Percentiles rank a stretch among this genome's conserved stretches.
Evolutionary conservation across 1,140 invertebrate species (phyloP).

Genomic region (Meteorus sp.): DNA sequence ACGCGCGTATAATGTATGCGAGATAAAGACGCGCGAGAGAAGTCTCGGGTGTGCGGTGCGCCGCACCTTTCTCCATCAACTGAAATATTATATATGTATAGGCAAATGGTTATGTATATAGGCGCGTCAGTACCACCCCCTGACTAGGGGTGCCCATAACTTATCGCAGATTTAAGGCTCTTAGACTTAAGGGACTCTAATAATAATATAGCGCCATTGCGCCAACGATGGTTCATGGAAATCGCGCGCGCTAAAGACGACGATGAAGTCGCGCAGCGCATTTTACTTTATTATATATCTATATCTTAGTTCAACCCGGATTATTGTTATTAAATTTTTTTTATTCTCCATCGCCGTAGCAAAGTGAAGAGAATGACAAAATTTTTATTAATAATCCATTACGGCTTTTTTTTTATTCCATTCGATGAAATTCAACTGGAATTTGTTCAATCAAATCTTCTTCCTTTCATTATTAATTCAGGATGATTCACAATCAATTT

Average conservation of each 20-base stretch:
- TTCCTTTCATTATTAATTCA: too few relatives aligned
- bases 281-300: too few relatives aligned
- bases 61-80: conserved; percentile 46
- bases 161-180: conserved; percentile 63
- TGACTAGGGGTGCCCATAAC: conserved; percentile 56
- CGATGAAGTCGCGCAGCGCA: conserved; percentile 19
- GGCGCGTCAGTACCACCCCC: conserved; percentile 33
- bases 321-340: conserved; percentile 22
- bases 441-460: too few relatives aligned
- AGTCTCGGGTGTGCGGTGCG: conserved; percentile 32
- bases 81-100: conserved; percentile 57
- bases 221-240: conserved; percentile 45
- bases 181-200: conserved; percentile 62
- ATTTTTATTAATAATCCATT: too few relatives aligned
- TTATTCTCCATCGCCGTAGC: conserved; percentile 1
- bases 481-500: too few relatives aligned
- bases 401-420: conserved; percentile 4
- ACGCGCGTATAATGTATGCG: conserved; percentile 56
- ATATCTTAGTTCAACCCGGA: conserved; percentile 21
- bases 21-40: conserved; percentile 55
- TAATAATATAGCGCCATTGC: conserved; percentile 60
- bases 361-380: too few relatives aligned
- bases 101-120: conserved; percentile 46
- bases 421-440: not conserved
- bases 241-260: conserved; percentile 32